Base-by-base conservation (phyloP, 2,113 vertebrate species). In the Campylomormyrus numenius region DNA sequence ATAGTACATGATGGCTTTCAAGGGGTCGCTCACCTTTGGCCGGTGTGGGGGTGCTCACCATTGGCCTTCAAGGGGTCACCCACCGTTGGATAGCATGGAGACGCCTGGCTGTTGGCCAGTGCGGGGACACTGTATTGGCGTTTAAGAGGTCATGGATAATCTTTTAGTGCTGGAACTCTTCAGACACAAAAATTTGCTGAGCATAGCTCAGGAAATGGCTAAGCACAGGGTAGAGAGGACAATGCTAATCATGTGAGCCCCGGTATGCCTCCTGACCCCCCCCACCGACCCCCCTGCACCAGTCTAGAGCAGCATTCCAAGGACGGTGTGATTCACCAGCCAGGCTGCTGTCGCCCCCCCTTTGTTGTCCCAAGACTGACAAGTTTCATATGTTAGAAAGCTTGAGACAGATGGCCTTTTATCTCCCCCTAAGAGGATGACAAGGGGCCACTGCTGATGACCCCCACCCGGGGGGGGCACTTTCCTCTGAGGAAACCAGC, bases 401-500 rank as follows among this genome's bases (percentile, higher is more conserved):
- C 11, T 24, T 15, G 6, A 21, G 70, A 50, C 80, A 46, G 31
- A n/a, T 53, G 62, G 84, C 10, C 42, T 66, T n/a, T 49, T 90
- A 90, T 90, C 84, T 48, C 39, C 42, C 11, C 21, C 45, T 49
- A 15, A 90, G 56, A 62, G 80, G 48, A 87, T 89, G 39, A 42
- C 80, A 17, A 53, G 74, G 21, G 89, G 89, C 9, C 27, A 19
- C n/a, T 49, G 56, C 17, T 2, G 77, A 31, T 85, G 89, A 85
- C 77, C 89, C 21, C 42, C 17, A 4, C n/a, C 9, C 9, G 62
- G 62, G n/a, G 84, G n/a, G 15, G n/a, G 66, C 31, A 19, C 52
- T 53, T 86, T 87, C 84, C 84, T 90, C n/a, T 87, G 39, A 90
- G 89, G 89, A 90, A 86, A 87, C 89, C 56, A 87, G 49, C 42